Evolutionary conservation across 2,888 invertebrate genomes (phyloP).

Genomic region (Digitonthophagus gazella): DNA sequence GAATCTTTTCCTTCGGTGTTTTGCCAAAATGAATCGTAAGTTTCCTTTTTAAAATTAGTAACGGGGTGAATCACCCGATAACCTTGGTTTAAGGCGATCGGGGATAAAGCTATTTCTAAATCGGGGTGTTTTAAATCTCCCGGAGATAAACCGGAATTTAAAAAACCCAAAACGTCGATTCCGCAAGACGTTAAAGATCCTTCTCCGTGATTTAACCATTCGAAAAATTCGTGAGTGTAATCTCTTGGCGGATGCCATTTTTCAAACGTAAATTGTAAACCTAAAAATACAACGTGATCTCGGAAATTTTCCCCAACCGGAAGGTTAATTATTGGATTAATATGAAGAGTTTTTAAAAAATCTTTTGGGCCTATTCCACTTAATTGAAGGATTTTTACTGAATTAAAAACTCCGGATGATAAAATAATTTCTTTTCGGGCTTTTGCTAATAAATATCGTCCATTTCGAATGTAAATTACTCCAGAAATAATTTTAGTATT

Average conservation of each 20-base stretch:
- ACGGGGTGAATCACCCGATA: constrained; percentile 37
- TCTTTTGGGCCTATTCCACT: constrained; percentile 62
- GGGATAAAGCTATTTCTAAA: constrained; percentile 55
- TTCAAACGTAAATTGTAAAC: constrained; percentile 54
- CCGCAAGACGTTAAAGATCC: constrained; percentile 53
- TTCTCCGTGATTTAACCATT: constrained; percentile 52
- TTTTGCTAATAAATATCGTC: constrained; percentile 53
- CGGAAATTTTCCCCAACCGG: constrained; percentile 60
- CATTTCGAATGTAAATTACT: constrained; percentile 42
- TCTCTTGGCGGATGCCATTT: constrained; percentile 42
- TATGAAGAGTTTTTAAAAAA: constrained; percentile 45
- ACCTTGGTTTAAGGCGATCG: constrained; percentile 46
- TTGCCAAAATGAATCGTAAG: constrained; percentile 23
- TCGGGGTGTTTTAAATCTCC: constrained; percentile 56
- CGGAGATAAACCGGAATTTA: constrained; percentile 42
- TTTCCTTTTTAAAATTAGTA: constrained; percentile 48
- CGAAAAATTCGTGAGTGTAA: constrained; percentile 39
- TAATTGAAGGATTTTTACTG: constrained; percentile 61
- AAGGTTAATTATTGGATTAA: constrained; percentile 48
- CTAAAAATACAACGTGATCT: constrained; percentile 68
- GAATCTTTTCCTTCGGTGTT: constrained; percentile 21
- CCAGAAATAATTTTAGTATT: no score
- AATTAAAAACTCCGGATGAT: constrained; percentile 62
- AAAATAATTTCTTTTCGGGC: constrained; percentile 71
- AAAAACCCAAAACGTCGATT: constrained; percentile 51